Percentiles rank a stretch among this genome's conserved stretches.
phyloP scores from a whole-genome alignment of 2,888 invertebrate genomes.

The Cryptus viduatorius region DNA sequence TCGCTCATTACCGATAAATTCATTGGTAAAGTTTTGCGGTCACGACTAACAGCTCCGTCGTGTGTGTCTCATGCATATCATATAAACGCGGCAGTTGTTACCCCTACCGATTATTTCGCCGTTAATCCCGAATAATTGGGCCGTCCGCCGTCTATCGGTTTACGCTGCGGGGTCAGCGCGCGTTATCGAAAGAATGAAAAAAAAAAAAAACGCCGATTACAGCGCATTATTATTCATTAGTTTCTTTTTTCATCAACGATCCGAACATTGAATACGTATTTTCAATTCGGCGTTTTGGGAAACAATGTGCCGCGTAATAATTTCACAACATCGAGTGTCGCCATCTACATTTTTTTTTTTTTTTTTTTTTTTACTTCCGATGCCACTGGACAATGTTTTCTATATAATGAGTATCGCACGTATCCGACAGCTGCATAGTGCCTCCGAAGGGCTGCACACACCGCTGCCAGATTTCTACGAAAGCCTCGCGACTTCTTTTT shows the following conservation, averaged over 20 bases:
- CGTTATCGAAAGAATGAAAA: neutral
- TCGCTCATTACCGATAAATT: constrained; percentile 63
- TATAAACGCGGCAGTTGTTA: neutral
- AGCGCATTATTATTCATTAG: neutral
- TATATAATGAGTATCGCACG: neutral
- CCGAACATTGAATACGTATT: neutral
- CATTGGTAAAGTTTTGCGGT: constrained; percentile 26
- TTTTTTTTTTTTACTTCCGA: neutral
- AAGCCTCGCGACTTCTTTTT: neutral
- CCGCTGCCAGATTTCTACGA: constrained; percentile 12
- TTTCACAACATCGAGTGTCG: neutral
- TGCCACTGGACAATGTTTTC: neutral
- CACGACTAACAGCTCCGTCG: neutral
- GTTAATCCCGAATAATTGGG: neutral
- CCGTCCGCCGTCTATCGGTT: neutral
- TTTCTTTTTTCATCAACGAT: neutral
- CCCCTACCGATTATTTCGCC: neutral
- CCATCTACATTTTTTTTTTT: neutral
- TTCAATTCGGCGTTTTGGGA: too few relatives aligned
- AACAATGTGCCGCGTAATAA: neutral
- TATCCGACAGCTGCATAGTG: constrained; percentile 2
- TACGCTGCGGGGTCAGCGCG: neutral
- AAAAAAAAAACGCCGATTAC: neutral
- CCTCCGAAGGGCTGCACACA: neutral
- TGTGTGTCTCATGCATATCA: neutral